These are phyloP conservation scores for Ellobium chinense DNA, from an alignment of 2,888 invertebrate genomes.

Conservation along the genomic window DNA sequence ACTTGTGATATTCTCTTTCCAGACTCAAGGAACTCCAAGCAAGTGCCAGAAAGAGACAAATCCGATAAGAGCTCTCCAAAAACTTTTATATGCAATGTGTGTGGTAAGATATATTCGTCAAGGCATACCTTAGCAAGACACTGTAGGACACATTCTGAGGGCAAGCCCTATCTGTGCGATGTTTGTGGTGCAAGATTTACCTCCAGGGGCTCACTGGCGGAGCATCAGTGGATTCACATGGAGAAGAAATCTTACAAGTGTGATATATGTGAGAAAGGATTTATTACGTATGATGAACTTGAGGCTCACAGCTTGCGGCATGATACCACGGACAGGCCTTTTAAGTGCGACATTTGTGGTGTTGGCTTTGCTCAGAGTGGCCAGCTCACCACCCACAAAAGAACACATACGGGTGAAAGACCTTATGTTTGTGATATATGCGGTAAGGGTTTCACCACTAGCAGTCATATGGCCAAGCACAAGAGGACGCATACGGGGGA, in stretches of 20 bases:
- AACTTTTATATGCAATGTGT: no score
- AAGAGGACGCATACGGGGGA: conserved; percentile 21
- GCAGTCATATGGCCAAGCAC: conserved; percentile 6
- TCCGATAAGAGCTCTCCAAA: no score
- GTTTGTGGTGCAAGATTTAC: conserved; percentile 17
- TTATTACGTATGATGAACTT: neutral
- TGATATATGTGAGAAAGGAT: conserved; percentile 7
- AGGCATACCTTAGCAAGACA: no score
- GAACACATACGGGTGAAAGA: conserved; percentile 24
- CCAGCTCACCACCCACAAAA: conserved; percentile 16
- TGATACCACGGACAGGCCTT: conserved; percentile 1
- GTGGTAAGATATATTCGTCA: no score
- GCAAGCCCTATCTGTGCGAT: neutral
- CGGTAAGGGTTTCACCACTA: neutral
- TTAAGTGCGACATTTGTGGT: conserved; percentile 30
- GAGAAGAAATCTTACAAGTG: conserved; percentile 17
- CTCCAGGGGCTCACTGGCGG: neutral
- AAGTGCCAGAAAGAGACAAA: no score
- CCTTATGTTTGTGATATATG: conserved; percentile 29
- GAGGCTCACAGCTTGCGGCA: neutral
- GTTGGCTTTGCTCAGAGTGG: conserved; percentile 13
- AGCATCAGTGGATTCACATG: neutral
- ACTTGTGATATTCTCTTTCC: no score
- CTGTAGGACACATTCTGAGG: neutral
- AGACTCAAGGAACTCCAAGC: no score